These are phyloP conservation scores for Chiloscyllium plagiosum DNA, from an alignment of 2,113 vertebrate genomes.

Conservation along the genomic window DNA sequence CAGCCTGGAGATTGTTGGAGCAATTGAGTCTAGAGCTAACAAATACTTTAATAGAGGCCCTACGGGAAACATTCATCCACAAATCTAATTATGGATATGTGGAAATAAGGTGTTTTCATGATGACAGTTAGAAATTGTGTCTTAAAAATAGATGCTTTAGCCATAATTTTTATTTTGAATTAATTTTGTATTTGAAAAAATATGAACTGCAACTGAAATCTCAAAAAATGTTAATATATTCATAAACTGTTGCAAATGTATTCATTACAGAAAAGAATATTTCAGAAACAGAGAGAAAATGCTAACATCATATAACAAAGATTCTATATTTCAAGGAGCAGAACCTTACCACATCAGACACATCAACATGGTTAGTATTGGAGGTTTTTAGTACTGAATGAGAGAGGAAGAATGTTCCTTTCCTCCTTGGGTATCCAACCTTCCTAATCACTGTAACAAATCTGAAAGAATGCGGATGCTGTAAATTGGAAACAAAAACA, in stretches of 20 bases:
- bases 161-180: not conserved
- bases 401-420: not conserved
- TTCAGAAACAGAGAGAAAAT: constrained; percentile 12
- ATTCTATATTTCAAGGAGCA: not conserved
- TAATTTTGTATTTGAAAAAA: not conserved
- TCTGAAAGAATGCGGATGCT: no score
- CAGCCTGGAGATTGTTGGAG: not conserved
- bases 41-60: not conserved
- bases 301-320: not conserved
- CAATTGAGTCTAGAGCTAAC: not conserved
- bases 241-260: not conserved
- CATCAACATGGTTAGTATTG: accelerated
- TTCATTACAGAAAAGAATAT: not conserved
- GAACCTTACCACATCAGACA: accelerated
- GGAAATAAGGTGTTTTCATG: not conserved
- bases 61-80: not conserved
- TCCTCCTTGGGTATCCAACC: not conserved
- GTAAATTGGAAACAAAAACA: no score
- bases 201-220: not conserved
- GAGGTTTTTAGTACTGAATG: not conserved
- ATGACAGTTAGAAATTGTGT: not conserved
- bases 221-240: not conserved
- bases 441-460: not conserved
- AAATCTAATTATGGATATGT: no score
- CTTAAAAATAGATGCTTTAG: not conserved